phyloP scores from a whole-genome alignment of 2,797 vertebrate genomes.

The Carduelis carduelis region DNA sequence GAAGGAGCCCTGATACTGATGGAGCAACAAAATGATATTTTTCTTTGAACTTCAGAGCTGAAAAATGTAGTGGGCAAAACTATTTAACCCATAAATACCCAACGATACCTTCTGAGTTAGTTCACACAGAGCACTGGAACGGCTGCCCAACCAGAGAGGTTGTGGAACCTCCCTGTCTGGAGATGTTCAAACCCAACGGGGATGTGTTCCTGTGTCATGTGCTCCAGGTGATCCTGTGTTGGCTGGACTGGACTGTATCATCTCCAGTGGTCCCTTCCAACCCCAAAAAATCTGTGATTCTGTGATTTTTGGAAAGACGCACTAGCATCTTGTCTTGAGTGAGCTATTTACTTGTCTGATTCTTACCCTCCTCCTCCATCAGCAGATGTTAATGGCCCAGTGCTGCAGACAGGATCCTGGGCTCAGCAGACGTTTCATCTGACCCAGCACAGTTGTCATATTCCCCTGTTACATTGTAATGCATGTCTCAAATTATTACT shows the following conservation, averaged over 20 bases:
- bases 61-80: neutral
- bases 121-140: neutral
- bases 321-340: neutral
- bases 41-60: neutral
- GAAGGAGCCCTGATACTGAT: neutral
- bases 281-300: neutral
- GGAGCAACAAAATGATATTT: neutral
- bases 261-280: neutral
- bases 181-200: neutral
- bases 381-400: neutral
- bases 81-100: neutral
- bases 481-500: neutral
- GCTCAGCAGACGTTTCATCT: neutral
- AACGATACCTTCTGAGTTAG: neutral
- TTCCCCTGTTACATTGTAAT: neutral
- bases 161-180: neutral
- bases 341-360: neutral
- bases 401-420: neutral
- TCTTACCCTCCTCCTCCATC: neutral
- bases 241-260: neutral
- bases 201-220: neutral
- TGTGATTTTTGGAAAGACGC: neutral
- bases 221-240: neutral
- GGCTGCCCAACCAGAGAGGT: neutral
- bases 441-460: neutral